Evolutionary conservation across 2,113 vertebrate species (phyloP).

Genomic region (Leptosomus discolor): DNA sequence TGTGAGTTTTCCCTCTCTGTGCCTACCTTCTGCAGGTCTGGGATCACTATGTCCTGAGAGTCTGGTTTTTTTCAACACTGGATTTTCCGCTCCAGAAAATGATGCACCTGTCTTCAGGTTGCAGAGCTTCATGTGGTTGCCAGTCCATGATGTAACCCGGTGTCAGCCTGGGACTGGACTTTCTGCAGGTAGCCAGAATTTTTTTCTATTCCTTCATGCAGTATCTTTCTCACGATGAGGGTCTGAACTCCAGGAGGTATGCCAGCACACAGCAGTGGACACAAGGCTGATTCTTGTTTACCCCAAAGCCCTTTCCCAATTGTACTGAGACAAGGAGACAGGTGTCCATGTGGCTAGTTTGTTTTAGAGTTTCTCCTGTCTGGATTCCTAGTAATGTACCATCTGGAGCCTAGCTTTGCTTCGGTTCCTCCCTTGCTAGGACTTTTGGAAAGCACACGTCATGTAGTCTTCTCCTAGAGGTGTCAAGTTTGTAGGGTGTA

Average conservation of each 20-base stretch:
- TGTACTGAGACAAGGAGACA: neutral
- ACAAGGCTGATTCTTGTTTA: neutral
- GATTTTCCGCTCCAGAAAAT: neutral
- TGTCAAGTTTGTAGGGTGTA: slow-evolving; percentile 38
- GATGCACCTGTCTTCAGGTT: neutral
- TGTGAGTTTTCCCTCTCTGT: neutral
- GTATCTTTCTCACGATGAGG: neutral
- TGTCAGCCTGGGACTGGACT: neutral
- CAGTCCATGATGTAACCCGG: neutral
- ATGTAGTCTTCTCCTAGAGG: slow-evolving; percentile 43
- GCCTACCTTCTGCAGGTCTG: neutral
- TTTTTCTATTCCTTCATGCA: neutral
- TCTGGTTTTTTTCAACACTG: neutral
- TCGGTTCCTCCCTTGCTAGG: neutral
- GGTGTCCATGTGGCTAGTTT: neutral
- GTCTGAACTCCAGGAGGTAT: neutral
- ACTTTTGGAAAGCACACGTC: slow-evolving; percentile 22
- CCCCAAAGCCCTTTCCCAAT: neutral
- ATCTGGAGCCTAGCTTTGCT: slow-evolving; percentile 40
- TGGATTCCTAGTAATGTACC: slow-evolving; percentile 31
- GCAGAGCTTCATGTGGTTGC: neutral
- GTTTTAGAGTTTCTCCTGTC: slow-evolving; percentile 39
- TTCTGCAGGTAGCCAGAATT: neutral
- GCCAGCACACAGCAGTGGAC: neutral
- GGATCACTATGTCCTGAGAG: neutral